phyloP scores from a whole-genome alignment of 2,797 vertebrate species.

The Balearica regulorum region DNA sequence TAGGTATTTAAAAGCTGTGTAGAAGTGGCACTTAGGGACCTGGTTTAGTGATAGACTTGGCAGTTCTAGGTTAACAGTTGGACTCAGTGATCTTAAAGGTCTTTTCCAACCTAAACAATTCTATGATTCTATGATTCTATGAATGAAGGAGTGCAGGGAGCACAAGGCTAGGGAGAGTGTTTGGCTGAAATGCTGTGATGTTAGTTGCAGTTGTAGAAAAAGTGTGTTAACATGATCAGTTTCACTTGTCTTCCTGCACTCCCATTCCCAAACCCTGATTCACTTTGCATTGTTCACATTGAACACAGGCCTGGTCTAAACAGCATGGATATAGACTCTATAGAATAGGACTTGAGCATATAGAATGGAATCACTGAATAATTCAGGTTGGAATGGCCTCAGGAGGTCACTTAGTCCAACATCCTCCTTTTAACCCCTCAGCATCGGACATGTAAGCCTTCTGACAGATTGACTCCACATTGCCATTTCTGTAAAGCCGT shows the following conservation, averaged over 20 bases:
- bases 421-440: rapidly evolving
- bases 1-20: too few relatives aligned
- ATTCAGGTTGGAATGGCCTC: not conserved
- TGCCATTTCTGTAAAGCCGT: not conserved
- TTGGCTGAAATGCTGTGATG: not conserved
- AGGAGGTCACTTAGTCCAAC: not conserved
- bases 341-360: not conserved
- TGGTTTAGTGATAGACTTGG: not conserved
- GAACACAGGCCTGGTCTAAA: not conserved
- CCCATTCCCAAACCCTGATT: not conserved
- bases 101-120: not conserved
- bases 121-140: not conserved
- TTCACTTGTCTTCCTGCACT: not conserved
- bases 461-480: not conserved
- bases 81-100: not conserved
- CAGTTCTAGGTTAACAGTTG: not conserved
- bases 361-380: not conserved
- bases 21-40: too few relatives aligned
- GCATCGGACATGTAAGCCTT: not conserved
- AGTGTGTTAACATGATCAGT: not conserved
- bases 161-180: not conserved
- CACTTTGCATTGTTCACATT: not conserved
- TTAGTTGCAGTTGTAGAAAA: not conserved
- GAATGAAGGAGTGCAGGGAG: not conserved
- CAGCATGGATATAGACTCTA: not conserved